Evolutionary conservation across 35 echinoderm and acorn worm species (phyloP).

Genomic region (Heliocidaris erythrogramma): DNA sequence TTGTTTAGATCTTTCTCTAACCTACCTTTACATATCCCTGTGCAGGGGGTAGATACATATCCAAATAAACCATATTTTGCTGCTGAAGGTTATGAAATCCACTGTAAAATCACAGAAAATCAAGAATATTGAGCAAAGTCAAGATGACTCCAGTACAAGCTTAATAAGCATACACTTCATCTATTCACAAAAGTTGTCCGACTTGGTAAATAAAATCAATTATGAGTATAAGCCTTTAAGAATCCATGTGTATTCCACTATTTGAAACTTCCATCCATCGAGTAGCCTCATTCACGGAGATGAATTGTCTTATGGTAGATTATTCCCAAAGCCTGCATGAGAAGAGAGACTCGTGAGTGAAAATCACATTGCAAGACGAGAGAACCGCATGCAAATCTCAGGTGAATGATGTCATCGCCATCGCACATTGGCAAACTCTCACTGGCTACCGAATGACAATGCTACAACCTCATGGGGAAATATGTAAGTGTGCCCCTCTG

Average conservation of each 20-base stretch:
- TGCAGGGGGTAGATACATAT: constrained; percentile 2
- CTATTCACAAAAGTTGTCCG: background rate
- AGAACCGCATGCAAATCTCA: background rate
- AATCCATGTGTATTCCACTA: background rate
- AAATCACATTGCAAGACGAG: background rate
- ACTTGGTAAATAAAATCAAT: background rate
- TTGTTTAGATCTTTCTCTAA: background rate
- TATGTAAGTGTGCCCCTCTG: background rate
- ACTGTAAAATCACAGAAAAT: background rate
- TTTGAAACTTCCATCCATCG: background rate
- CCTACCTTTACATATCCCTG: constrained; percentile 23
- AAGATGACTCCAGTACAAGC: background rate
- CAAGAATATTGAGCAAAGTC: background rate
- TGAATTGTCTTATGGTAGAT: background rate
- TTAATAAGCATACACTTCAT: background rate
- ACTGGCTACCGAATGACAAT: constrained; percentile 10
- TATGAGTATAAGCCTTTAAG: background rate
- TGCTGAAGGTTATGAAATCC: background rate
- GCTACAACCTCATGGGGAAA: background rate
- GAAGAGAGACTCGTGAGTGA: background rate
- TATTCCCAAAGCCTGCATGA: background rate
- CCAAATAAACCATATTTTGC: background rate
- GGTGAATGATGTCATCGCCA: background rate
- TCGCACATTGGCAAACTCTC: background rate
- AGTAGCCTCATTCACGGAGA: background rate